These are phyloP conservation scores for Melitaea athalia DNA, from an alignment of 2,888 invertebrate genomes.

Conservation along the genomic window DNA sequence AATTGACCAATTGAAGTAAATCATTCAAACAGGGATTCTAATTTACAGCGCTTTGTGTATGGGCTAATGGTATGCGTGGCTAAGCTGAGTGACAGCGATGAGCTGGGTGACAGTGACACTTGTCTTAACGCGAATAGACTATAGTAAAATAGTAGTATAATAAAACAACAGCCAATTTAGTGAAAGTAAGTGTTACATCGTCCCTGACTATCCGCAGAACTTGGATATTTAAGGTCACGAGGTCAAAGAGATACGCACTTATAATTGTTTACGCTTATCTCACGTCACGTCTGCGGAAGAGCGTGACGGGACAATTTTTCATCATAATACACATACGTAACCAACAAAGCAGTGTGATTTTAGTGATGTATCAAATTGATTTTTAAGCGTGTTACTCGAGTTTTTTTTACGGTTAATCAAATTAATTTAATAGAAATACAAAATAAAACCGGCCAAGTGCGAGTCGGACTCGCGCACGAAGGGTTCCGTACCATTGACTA, in stretches of 20 bases:
- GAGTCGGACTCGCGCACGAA: no score
- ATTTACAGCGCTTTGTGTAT: no score
- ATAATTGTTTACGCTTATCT: slow-evolving; percentile 18
- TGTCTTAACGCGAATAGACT: no score
- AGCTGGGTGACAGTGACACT: no score
- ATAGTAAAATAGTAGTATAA: not conserved
- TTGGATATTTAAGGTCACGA: slow-evolving; percentile 23
- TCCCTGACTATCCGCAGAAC: slow-evolving; percentile 12
- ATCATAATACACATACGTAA: not conserved
- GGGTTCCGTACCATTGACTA: no score
- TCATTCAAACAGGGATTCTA: no score
- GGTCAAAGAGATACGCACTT: slow-evolving; percentile 26
- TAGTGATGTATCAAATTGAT: not conserved
- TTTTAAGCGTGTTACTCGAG: not conserved
- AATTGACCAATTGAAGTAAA: no score
- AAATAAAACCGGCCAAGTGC: no score
- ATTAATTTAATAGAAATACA: not conserved
- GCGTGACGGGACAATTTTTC: slow-evolving; percentile 10
- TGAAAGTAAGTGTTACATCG: not conserved
- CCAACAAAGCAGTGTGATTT: not conserved
- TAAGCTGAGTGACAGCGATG: no score
- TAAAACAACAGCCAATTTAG: not conserved
- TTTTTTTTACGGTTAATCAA: not conserved
- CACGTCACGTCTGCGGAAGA: not conserved
- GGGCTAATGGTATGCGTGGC: no score